Conservation (phyloP, 2,888 invertebrate genomes). For the Hybos culiciformis region DNA sequence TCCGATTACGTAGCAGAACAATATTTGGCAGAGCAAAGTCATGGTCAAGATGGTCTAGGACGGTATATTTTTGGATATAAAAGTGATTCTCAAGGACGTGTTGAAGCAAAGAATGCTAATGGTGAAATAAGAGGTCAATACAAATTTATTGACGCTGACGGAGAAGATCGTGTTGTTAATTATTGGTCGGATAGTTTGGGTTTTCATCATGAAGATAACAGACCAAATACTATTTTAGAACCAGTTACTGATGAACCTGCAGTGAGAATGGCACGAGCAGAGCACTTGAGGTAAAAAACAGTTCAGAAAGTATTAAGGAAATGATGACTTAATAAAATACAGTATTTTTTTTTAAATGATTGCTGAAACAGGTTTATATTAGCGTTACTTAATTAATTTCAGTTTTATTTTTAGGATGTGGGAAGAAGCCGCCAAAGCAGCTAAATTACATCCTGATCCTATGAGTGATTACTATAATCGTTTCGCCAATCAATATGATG, state of each 20-base stretch:
- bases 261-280: conserved; percentile 53
- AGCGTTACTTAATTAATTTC: no score
- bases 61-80: conserved; percentile 61
- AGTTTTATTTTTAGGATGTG: no score
- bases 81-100: conserved; percentile 58
- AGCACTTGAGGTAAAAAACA: conserved; percentile 46
- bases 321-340: no score
- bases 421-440: conserved; percentile 43
- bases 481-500: conserved; percentile 10
- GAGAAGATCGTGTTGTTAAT: conserved; percentile 34
- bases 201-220: conserved; percentile 66
- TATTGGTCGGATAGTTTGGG: conserved; percentile 63
- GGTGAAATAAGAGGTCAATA: conserved; percentile 58
- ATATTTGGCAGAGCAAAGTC: conserved; percentile 55
- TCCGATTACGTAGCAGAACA: conserved; percentile 56
- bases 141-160: conserved; percentile 44
- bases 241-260: conserved; percentile 56
- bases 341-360: no score
- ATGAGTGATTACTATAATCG: conserved; percentile 14
- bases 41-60: conserved; percentile 56
- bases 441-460: conserved; percentile 24
- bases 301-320: no score
- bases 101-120: conserved; percentile 51
- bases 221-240: conserved; percentile 46
- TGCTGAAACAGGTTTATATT: no score